Base-by-base conservation (phyloP, 2,888 invertebrate genomes). In the Notodonta dromedarius region DNA sequence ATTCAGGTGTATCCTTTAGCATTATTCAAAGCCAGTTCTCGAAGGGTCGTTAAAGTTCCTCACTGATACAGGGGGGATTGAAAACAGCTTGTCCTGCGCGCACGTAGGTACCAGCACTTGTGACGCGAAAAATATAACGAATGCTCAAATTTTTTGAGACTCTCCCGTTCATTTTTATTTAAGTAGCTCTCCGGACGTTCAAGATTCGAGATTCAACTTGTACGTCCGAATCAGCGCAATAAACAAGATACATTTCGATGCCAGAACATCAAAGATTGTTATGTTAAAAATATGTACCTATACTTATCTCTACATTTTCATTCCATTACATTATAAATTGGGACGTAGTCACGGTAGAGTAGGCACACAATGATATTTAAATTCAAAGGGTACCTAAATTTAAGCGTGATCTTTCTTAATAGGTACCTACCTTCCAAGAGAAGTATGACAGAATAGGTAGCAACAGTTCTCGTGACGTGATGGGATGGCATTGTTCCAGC, bases 61-160 rank as follows among this genome's bases (percentile, higher is more conserved):
- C 66, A 64, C 67, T 70, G 64, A 61, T 56, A 55, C 63, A 60
- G 46, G 14, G 24, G 69, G 68, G 70, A 80, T 79, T 72, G 73
- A 76, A 76, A 77, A 66, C 69, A 69, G 69, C 79, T 80, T 80
- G 78, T 76, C 76, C 69, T 57, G 52, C 59, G 67, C 68, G 72
- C 74, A 75, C 74, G 70, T 70, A n/a, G n/a, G n/a, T n/a, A 65
- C 74, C 71, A 69, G 72, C 76, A 73, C 78, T 79, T 71, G 65
- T 65, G 67, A 74, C 78, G 77, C 71, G 74, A 65, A 78, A 78
- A 79, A 79, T 82, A 73, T 74, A 74, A 81, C 77, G 76, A 81
- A 76, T 77, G 76, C 75, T 77, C 71, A 77, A 79, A 74, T 76
- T 80, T 74, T 76, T 73, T 74, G 76, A 78, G 75, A 70, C 66